These are phyloP conservation scores for Panzeria rudis DNA, from an alignment of 2,888 invertebrate species.

Conservation along the genomic window DNA sequence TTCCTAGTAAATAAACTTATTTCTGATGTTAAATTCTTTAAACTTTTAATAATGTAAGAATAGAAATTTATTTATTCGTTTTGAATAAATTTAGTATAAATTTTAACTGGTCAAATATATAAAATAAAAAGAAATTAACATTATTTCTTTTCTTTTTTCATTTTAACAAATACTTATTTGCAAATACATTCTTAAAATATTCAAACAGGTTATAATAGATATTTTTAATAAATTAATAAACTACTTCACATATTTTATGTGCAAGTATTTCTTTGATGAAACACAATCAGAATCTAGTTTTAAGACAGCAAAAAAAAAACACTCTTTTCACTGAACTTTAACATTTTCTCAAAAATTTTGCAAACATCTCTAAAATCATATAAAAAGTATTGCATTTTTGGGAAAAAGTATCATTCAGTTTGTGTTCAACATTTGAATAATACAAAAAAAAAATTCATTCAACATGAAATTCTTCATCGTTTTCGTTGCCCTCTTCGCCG, in stretches of 20 bases:
- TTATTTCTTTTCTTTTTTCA: not conserved
- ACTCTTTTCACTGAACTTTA: slow-evolving; percentile 29
- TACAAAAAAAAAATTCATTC: slow-evolving; percentile 35
- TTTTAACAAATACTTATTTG: not conserved
- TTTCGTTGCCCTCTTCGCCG: slow-evolving; percentile 76
- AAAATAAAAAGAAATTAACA: not conserved
- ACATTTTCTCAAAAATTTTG: slow-evolving; percentile 24
- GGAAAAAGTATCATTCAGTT: slow-evolving; percentile 59
- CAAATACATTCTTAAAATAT: not conserved
- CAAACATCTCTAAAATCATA: slow-evolving; percentile 1
- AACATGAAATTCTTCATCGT: slow-evolving; percentile 75
- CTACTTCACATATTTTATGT: not conserved
- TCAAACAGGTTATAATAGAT: not conserved
- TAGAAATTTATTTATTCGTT: not conserved
- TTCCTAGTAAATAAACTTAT: not conserved
- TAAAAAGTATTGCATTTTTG: slow-evolving; percentile 20
- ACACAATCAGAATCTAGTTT: not conserved
- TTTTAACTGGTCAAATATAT: not conserved
- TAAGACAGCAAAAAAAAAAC: not conserved
- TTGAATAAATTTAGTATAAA: no score
- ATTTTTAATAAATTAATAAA: not conserved
- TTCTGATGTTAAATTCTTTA: slow-evolving; percentile 3
- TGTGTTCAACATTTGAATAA: slow-evolving; percentile 57
- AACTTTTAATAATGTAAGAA: not conserved
- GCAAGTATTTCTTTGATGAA: not conserved